Evolutionary conservation across 2,113 vertebrate species (phyloP).

Genomic region (Prietella phreatophila): DNA sequence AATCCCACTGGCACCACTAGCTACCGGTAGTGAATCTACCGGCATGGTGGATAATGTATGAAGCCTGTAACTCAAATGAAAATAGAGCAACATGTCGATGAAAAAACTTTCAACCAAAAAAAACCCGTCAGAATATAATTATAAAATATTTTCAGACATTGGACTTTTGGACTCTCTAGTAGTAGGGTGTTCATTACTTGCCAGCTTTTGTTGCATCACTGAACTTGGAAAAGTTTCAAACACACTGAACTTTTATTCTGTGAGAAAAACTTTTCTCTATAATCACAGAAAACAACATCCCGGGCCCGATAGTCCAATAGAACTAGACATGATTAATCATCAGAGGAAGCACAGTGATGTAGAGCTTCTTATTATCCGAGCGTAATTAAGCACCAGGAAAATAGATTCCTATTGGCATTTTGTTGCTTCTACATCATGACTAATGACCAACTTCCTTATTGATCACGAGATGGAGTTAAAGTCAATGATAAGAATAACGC

Average conservation of each 20-base stretch:
- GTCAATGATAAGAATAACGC: slow-evolving; percentile 38
- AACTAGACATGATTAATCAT: slow-evolving; percentile 18
- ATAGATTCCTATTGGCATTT: slow-evolving; percentile 42
- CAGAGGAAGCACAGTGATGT: slow-evolving; percentile 31
- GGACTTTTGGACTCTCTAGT: background rate
- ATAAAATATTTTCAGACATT: background rate
- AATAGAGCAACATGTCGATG: background rate
- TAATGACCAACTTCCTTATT: slow-evolving; percentile 40
- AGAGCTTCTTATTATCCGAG: slow-evolving; percentile 38
- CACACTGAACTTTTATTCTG: background rate
- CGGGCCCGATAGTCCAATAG: slow-evolving; percentile 2
- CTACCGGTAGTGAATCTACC: background rate
- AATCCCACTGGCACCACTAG: background rate
- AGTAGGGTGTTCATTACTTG: background rate
- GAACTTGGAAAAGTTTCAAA: slow-evolving; percentile 12
- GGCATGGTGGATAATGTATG: background rate
- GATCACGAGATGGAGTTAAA: slow-evolving; percentile 29
- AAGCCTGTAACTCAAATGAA: background rate
- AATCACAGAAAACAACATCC: background rate
- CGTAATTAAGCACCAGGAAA: slow-evolving; percentile 22
- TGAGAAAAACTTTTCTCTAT: background rate
- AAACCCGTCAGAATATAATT: background rate
- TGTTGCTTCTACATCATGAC: slow-evolving; percentile 33
- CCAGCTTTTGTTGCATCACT: background rate
- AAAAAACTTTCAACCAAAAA: background rate